Conservation (phyloP, 2,113 vertebrate species). For the Spea multiplicata region DNA sequence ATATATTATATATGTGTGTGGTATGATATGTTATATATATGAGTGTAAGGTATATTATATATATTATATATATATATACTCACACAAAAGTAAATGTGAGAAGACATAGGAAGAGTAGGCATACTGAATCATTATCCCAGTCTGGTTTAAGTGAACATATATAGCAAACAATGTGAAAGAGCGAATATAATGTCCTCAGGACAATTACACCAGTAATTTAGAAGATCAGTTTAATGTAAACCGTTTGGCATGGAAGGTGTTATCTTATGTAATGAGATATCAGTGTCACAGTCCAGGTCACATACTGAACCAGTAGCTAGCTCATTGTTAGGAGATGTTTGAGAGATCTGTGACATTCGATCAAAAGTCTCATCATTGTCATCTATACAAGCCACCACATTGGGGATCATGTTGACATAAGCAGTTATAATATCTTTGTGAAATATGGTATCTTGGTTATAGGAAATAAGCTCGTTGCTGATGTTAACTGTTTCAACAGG, state of each 20-base stretch:
- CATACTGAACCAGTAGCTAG: constrained; percentile 73
- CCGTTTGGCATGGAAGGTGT: constrained; percentile 80
- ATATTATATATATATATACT: too few relatives aligned
- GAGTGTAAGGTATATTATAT: too few relatives aligned
- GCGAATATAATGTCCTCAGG: not conserved
- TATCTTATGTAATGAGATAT: constrained; percentile 78
- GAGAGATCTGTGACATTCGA: constrained; percentile 73
- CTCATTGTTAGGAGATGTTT: constrained; percentile 66
- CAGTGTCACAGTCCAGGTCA: constrained; percentile 79
- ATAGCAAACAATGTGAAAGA: too few relatives aligned
- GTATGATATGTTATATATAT: too few relatives aligned
- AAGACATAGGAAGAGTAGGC: too few relatives aligned
- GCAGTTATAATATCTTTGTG: constrained; percentile 78
- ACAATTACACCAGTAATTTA: not conserved
- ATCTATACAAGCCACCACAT: constrained; percentile 72
- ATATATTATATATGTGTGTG: too few relatives aligned
- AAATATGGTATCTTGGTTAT: constrained; percentile 81
- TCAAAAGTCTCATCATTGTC: constrained; percentile 70
- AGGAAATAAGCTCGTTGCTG: constrained; percentile 88
- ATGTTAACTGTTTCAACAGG: constrained; percentile 84
- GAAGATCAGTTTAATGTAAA: constrained; percentile 64
- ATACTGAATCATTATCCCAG: too few relatives aligned
- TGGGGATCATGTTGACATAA: constrained; percentile 84
- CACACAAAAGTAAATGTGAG: too few relatives aligned
- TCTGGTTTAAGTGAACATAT: too few relatives aligned